Evolutionary conservation across 2,113 vertebrate species (phyloP).

Genomic region (Perca schrenkii): DNA sequence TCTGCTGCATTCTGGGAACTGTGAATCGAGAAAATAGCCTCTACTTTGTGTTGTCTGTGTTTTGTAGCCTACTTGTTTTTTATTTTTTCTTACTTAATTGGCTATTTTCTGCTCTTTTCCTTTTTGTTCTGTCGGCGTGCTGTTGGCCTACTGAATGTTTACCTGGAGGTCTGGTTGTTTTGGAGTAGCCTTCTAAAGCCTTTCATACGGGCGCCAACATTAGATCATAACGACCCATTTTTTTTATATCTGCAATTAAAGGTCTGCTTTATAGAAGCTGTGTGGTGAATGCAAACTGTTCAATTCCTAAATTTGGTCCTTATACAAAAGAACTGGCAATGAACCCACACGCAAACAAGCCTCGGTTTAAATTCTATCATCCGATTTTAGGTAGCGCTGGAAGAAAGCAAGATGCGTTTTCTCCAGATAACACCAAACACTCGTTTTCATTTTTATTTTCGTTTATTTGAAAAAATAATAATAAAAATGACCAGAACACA

Average conservation of each 20-base stretch:
- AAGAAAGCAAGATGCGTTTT: not conserved
- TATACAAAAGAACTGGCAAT: not conserved
- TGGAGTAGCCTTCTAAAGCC: not conserved
- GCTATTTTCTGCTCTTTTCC: not conserved
- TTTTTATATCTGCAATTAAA: slow-evolving; percentile 28
- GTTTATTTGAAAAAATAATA: not conserved
- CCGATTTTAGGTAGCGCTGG: not conserved
- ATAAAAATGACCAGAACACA: not conserved
- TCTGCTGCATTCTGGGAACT: slow-evolving; percentile 91
- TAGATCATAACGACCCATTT: slow-evolving; percentile 1
- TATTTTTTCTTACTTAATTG: slow-evolving; percentile 36
- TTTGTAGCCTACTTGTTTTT: not conserved
- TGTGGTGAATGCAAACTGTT: slow-evolving; percentile 1
- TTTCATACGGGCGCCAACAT: not conserved
- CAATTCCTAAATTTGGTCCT: not conserved
- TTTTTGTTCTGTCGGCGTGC: slow-evolving; percentile 48
- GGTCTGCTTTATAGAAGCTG: slow-evolving; percentile 21
- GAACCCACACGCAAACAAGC: too few species aligned
- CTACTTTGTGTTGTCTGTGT: slow-evolving; percentile 20
- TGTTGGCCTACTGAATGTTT: slow-evolving; percentile 5
- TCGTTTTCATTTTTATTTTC: not conserved
- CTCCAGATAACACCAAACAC: not conserved
- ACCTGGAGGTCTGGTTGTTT: slow-evolving; percentile 1
- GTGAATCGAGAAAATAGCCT: slow-evolving; percentile 83
- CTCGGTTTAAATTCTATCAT: not conserved